These are phyloP conservation scores for Ichneumon xanthorius DNA, from an alignment of 2,888 invertebrate genomes.

Conservation along the genomic window DNA sequence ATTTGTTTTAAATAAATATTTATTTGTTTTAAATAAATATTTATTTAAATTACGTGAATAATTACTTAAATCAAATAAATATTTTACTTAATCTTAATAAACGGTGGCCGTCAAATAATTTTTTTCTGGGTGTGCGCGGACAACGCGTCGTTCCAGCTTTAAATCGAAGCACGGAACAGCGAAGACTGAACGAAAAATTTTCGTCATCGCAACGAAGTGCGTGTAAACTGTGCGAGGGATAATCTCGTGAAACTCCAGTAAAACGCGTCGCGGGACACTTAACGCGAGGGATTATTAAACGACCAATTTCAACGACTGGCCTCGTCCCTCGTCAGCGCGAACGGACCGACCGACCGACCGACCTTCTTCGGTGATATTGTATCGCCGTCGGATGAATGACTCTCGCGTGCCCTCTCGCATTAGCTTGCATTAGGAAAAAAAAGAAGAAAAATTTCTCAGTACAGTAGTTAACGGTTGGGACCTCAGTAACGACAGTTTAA, in stretches of 20 bases:
- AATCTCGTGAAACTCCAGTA: slow-evolving; percentile 39
- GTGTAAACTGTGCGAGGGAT: slow-evolving; percentile 22
- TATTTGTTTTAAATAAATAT: too few species aligned
- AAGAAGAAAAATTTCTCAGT: slow-evolving; percentile 11
- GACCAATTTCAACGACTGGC: slow-evolving; percentile 40
- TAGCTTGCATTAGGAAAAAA: slow-evolving; percentile 22
- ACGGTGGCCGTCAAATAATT: too few species aligned
- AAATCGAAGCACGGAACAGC: background rate
- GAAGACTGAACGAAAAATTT: background rate
- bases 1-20: too few species aligned
- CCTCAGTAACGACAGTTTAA: slow-evolving; percentile 66
- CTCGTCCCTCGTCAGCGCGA: slow-evolving; percentile 38
- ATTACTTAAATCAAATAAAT: too few species aligned
- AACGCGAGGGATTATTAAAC: slow-evolving; percentile 36
- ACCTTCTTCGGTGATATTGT: slow-evolving; percentile 44
- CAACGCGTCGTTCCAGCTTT: background rate
- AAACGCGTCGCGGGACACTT: slow-evolving; percentile 54
- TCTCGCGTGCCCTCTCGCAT: background rate
- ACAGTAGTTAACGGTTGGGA: background rate
- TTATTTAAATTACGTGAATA: too few species aligned
- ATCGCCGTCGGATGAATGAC: slow-evolving; percentile 26
- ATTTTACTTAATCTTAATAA: too few species aligned
- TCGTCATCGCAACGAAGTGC: slow-evolving; percentile 25
- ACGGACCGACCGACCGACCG: slow-evolving; percentile 8
- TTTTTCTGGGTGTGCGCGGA: background rate